A percentile compares a stretch with the other conserved stretches of the same genome.
Conservation (phyloP, 2,797 vertebrate genomes). For the Poecilia velifera region DNA sequence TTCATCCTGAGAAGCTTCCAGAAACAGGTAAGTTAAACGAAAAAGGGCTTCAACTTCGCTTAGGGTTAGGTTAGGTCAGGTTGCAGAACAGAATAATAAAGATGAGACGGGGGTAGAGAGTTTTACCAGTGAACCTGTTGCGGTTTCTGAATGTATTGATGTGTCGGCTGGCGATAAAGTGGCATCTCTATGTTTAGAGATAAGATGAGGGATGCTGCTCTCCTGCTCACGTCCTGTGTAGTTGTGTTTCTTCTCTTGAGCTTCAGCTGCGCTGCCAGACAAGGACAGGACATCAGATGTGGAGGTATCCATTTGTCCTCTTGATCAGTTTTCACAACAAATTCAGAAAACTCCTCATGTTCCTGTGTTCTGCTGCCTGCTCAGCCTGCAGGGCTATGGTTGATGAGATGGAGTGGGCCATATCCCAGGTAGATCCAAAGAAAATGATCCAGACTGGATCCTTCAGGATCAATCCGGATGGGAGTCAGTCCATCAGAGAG, state of each 20-base stretch:
- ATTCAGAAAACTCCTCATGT: background rate
- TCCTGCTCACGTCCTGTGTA: constrained; percentile 62
- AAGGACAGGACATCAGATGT: constrained; percentile 91
- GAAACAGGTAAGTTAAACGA: constrained; percentile 54
- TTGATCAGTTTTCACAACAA: background rate
- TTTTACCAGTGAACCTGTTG: background rate
- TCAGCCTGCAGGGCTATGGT: constrained; percentile 94
- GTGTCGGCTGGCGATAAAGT: constrained; percentile 8
- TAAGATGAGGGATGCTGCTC: constrained; percentile 70
- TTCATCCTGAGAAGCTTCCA: constrained; percentile 14
- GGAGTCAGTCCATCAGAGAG: constrained; percentile 93
- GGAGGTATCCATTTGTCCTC: constrained; percentile 81
- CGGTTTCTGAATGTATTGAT: background rate
- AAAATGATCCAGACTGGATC: constrained; percentile 96
- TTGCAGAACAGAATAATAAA: background rate
- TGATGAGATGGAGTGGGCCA: constrained; percentile 96
- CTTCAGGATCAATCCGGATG: constrained; percentile 96
- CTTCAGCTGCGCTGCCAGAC: constrained; percentile 77
- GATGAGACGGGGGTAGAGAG: background rate
- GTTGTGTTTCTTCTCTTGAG: constrained; percentile 75
- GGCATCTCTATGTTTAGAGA: constrained; percentile 44
- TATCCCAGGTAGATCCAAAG: constrained; percentile 90
- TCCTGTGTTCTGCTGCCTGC: background rate
- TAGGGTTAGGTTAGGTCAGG: background rate
- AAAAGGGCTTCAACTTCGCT: constrained; percentile 9